Evolutionary conservation across 2,113 vertebrate species (phyloP).

Genomic region (Perognathus longimembris): DNA sequence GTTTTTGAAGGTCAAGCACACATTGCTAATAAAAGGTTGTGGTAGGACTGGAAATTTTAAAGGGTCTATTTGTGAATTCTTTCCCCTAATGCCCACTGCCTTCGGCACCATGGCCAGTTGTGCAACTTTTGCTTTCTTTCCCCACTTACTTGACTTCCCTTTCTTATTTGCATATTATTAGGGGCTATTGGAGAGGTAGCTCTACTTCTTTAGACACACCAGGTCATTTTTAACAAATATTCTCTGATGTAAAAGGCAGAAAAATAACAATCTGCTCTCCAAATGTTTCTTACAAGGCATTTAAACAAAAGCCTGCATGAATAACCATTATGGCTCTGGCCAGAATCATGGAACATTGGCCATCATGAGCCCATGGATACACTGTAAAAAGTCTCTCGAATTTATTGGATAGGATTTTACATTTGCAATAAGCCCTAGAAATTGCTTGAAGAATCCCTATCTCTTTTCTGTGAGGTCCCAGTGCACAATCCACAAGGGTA

Average conservation of each 20-base stretch:
- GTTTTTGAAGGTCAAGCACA: background rate
- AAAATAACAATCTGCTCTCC: constrained; percentile 54
- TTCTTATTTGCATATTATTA: background rate
- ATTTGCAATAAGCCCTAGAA: constrained; percentile 42
- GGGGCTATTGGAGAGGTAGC: background rate
- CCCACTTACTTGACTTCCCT: background rate
- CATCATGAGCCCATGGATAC: constrained; percentile 50
- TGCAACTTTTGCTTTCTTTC: background rate
- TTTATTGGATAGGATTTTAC: constrained; percentile 57
- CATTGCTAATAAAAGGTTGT: background rate
- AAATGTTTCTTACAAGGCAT: constrained; percentile 59
- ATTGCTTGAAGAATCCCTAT: background rate
- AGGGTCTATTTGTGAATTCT: background rate
- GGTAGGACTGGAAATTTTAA: background rate
- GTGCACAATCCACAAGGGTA: background rate
- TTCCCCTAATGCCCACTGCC: background rate
- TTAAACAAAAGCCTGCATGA: constrained; percentile 57
- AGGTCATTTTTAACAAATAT: constrained; percentile 35
- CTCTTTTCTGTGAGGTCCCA: constrained; percentile 7
- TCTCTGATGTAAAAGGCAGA: constrained; percentile 47
- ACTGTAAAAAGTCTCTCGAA: constrained; percentile 47
- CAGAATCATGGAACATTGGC: constrained; percentile 53
- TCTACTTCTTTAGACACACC: background rate
- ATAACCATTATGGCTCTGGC: constrained; percentile 37
- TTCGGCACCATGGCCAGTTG: background rate